Conservation (phyloP, 2,113 vertebrate genomes). For the Anguilla rostrata region DNA sequence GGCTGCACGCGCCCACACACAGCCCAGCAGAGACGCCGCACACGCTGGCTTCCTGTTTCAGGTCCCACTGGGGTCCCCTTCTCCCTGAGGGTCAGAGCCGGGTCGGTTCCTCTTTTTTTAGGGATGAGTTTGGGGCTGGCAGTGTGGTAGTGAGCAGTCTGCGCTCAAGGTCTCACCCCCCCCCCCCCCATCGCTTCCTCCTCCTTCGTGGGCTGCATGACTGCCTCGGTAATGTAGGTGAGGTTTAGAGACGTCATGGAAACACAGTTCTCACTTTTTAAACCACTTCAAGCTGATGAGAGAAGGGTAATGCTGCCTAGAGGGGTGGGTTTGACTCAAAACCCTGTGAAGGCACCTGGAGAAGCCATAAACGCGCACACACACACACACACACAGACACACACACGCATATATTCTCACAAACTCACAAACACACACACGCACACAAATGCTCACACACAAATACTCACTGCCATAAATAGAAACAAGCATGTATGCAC, state of each 20-base stretch:
- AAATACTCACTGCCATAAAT: background rate
- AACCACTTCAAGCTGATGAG: slow-evolving; percentile 35
- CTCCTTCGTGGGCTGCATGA: background rate
- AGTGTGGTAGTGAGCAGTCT: no score
- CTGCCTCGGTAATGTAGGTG: slow-evolving; percentile 26
- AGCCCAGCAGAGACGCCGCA: background rate
- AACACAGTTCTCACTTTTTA: slow-evolving; percentile 52
- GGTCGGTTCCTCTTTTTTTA: slow-evolving; percentile 32
- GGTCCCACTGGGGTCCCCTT: background rate
- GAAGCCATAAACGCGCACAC: slow-evolving; percentile 11
- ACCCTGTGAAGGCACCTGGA: slow-evolving; percentile 46
- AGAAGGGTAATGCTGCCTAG: slow-evolving; percentile 26
- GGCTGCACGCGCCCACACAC: no score
- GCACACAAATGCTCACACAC: slow-evolving; percentile 3
- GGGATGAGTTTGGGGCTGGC: background rate
- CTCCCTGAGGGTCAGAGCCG: slow-evolving; percentile 37
- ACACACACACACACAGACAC: slow-evolving; percentile 4
- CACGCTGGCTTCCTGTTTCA: background rate
- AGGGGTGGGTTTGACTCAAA: background rate
- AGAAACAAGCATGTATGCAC: background rate
- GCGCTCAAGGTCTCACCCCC: background rate
- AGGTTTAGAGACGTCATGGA: slow-evolving; percentile 50
- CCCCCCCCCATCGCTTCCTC: no score
- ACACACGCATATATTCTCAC: background rate
- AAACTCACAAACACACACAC: background rate